Base-by-base conservation (phyloP, 2,797 vertebrate species). In the Coregonus sp. region DNA sequence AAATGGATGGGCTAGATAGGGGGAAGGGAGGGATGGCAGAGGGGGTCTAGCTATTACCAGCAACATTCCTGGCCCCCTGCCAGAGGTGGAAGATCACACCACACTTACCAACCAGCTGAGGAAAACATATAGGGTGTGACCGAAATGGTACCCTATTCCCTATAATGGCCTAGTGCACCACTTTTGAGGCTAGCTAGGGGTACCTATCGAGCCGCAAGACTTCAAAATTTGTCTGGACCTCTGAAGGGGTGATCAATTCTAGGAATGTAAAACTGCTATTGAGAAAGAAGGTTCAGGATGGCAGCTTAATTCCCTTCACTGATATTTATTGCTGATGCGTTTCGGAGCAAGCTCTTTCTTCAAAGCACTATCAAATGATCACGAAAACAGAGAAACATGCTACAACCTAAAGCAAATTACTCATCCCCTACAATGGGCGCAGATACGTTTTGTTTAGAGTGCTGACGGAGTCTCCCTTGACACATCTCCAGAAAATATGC, bases 11-110 rank as follows among this genome's bases (percentile, higher is more conserved):
- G n/a, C 29, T 33, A 47, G 4, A n/a, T 29, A 33, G 35, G 40
- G 40, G 50, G 50, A 18, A 16, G 35, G 50, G 35, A 14, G n/a
- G 14, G 14, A 14, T 15, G 65, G 51, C 65, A 12, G 66, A 51
- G 25, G 25, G 25, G 25, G 25, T 25, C 25, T 25, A 25, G 20
- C n/a, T 15, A 54, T 52, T 50, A 47, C 56, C 35, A 66, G 74
- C 31, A 31, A 75, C 74, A 68, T 68, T 67, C 67, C n/a, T 75
- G 47, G 74, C 50, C 47, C 65, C 31, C 74, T 54, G 74, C 74
- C 74, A 47, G 74, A 65, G 70, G 52, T 35, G 40, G 40, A 47
- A 47, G 33, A 25, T 73, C 69, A 68, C 56, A 52, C n/a, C 29
- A 52, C 25, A 29, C 63, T 14, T 14, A 18, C 54, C 56, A 61